Base-by-base conservation (phyloP, 2,797 vertebrate genomes). In the Leptoclinus maculatus region DNA sequence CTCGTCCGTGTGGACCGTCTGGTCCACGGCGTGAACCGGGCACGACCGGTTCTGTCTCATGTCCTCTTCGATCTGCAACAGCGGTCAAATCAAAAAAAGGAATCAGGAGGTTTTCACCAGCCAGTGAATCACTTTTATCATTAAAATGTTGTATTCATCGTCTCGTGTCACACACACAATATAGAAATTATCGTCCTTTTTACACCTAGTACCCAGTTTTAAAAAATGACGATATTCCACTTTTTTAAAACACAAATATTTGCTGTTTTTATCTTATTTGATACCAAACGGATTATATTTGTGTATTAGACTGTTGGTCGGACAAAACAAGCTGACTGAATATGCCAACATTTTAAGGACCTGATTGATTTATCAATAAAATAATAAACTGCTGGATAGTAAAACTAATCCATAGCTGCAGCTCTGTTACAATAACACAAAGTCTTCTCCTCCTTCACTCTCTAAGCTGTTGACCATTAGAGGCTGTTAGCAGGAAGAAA, bases 31-130 rank as follows among this genome's bases (percentile, higher is more conserved):
- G 4, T 98, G 98, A 86, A 99, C 96, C 0, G 93, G 95, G 71
- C 97, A 96, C 0, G 93, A 95, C 71, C 97, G 97, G 0, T 96
- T 95, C 92, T 97, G 92, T 77, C 89, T 94, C 62, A 96, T 92
- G 83, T 99, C 98, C 88, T 98, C 97, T 88, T 98, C 97, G 25
- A 97, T 96, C 98, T 99, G 89, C 21, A 80, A 43, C 0, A 4
- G 76, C 49, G 4, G 47, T 56, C 11, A 27, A 29, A 19, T 16
- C 25, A 17, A 16, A 27, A 1, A 16, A 27, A 1, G 16, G 0
- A 0, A n/a, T 34, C 39, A 12, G 14, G 1, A 47, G 14, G 12
- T 1, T 9, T 57, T n/a, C 27, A n/a, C 23, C 8, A 2, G 14
- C 38, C 3, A 10, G 36, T 38, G 1, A 0, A 29, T 54, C 17